Conservation (phyloP, 2,888 invertebrate genomes). For the Mythimna vitellina region DNA sequence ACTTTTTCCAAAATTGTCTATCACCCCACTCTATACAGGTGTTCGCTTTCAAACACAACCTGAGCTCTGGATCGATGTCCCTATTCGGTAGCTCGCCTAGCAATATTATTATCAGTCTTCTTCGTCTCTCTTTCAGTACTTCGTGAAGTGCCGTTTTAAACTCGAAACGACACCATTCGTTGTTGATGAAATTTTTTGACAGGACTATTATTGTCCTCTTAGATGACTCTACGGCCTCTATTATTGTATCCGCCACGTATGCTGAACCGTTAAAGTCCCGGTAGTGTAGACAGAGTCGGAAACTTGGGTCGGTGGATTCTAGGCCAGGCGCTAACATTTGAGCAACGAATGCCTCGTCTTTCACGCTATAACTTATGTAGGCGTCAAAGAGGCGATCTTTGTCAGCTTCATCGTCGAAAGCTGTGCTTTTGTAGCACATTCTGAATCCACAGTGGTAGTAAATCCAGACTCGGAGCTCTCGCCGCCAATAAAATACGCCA, state of each 20-base stretch:
- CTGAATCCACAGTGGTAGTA: conserved; percentile 96
- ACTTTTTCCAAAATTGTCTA: conserved; percentile 98
- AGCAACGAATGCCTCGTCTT: conserved; percentile 97
- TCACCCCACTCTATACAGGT: conserved; percentile 98
- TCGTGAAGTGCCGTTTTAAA: conserved; percentile 98
- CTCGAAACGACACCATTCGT: conserved; percentile 98
- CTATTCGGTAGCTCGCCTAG: conserved; percentile 97
- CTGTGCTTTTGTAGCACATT: conserved; percentile 96
- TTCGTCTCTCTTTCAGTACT: conserved; percentile 96
- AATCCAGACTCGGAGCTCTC: conserved; percentile 96
- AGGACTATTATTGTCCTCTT: conserved; percentile 97
- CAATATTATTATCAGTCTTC: conserved; percentile 96
- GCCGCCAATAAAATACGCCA: conserved; percentile 95
- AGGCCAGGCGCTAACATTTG: conserved; percentile 97
- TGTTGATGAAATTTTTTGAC: conserved; percentile 97
- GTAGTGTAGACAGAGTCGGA: conserved; percentile 97
- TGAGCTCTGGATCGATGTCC: conserved; percentile 97
- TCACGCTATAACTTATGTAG: conserved; percentile 98
- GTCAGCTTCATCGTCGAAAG: conserved; percentile 95
- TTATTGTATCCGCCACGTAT: conserved; percentile 97
- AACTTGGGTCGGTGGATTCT: conserved; percentile 95
- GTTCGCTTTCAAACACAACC: conserved; percentile 97
- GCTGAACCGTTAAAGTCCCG: conserved; percentile 97
- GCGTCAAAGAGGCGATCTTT: conserved; percentile 98
- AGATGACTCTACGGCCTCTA: conserved; percentile 97